Percentiles rank a stretch among this genome's conserved stretches.
Conservation (phyloP, 2,797 vertebrate species). For the Syncerus caffer region DNA sequence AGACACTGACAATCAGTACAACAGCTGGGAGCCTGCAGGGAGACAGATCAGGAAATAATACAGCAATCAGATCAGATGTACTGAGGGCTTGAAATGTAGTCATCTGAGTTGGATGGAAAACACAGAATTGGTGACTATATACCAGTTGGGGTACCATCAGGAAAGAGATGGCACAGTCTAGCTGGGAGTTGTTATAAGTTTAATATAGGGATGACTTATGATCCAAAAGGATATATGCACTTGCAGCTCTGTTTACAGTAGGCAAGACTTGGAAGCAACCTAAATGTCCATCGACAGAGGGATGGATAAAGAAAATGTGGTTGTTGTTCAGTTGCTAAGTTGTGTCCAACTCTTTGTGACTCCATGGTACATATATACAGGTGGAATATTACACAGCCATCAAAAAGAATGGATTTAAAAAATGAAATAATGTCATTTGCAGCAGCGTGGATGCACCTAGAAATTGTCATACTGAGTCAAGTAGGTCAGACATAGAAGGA, state of each 20-base stretch:
- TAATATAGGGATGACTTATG: neutral
- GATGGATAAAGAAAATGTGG: neutral
- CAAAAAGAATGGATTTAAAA: neutral
- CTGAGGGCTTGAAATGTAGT: neutral
- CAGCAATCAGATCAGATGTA: neutral
- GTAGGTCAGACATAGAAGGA: neutral
- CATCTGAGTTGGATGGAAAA: neutral
- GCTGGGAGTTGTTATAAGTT: neutral
- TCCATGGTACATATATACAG: neutral
- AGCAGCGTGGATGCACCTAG: neutral
- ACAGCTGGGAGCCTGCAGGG: neutral
- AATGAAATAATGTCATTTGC: neutral
- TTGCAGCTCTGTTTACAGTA: neutral
- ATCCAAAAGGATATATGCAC: neutral
- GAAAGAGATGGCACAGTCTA: neutral
- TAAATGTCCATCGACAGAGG: neutral
- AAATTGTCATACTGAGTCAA: neutral
- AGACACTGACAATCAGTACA: neutral
- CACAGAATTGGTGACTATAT: neutral
- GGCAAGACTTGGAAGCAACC: neutral
- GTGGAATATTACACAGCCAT: neutral
- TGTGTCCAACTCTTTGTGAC: neutral
- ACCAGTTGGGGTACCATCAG: neutral
- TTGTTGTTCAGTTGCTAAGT: neutral
- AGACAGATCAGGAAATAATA: neutral